These are phyloP conservation scores for Ditylenchus weischeri DNA, from an alignment of 2,888 invertebrate genomes.

Conservation along the genomic window DNA sequence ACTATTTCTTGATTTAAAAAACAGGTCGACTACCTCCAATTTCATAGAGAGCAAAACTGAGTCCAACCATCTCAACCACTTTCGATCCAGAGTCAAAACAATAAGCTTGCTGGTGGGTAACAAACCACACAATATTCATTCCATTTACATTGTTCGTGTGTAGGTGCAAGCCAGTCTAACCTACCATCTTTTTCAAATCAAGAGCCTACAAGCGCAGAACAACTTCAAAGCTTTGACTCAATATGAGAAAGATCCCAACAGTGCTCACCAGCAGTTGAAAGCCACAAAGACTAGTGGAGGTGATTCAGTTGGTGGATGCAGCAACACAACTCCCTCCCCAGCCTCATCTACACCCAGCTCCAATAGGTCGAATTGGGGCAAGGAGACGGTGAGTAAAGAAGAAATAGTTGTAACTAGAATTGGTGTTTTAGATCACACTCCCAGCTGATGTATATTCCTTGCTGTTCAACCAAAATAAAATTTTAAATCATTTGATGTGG, in stretches of 20 bases:
- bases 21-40: slow-evolving; percentile 7
- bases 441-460: slow-evolving; percentile 20
- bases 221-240: slow-evolving; percentile 11
- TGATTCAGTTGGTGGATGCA: slow-evolving; percentile 1
- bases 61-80: not conserved
- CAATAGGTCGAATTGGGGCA: slow-evolving; percentile 15
- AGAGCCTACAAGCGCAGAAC: slow-evolving; percentile 14
- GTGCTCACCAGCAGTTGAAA: slow-evolving; percentile 1
- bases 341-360: slow-evolving; percentile 22
- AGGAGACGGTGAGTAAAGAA: slow-evolving; percentile 1
- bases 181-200: slow-evolving; percentile 13
- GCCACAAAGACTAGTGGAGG: not conserved
- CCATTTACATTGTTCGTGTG: not conserved
- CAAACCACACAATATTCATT: too few species aligned
- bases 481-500: slow-evolving; percentile 27
- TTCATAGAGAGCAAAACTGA: slow-evolving; percentile 8
- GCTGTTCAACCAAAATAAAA: slow-evolving; percentile 18
- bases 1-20: not conserved
- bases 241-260: slow-evolving; percentile 18
- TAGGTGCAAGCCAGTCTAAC: slow-evolving; percentile 19
- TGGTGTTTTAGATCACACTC: slow-evolving; percentile 17
- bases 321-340: slow-evolving; percentile 10
- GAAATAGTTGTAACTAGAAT: not conserved
- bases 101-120: too few species aligned
- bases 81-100: slow-evolving; percentile 13